These are phyloP conservation scores for Novumbra hubbsi DNA, from an alignment of 2,797 vertebrate species.

Conservation along the genomic window DNA sequence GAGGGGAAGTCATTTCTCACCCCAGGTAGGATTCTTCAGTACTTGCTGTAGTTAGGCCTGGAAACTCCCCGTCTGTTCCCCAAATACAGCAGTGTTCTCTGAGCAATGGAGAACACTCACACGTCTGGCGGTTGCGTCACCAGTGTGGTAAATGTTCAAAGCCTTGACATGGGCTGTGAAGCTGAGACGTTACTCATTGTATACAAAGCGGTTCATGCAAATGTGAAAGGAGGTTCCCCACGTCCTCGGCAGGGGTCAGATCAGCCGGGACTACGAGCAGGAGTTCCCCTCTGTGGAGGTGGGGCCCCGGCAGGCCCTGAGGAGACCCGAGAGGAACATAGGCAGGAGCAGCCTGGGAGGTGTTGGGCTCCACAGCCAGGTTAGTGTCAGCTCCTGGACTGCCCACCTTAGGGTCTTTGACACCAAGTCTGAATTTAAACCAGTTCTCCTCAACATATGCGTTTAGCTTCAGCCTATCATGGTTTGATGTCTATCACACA, in stretches of 20 bases:
- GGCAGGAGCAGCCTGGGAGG: conserved; percentile 37
- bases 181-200: not conserved
- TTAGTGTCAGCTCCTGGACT: conserved; percentile 42
- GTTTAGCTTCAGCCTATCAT: not conserved
- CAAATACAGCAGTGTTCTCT: not conserved
- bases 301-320: conserved; percentile 45
- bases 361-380: conserved; percentile 65
- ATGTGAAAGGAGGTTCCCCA: not conserved
- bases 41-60: not conserved
- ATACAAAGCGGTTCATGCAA: not conserved
- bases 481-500: not conserved
- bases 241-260: conserved; percentile 67
- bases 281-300: conserved; percentile 71
- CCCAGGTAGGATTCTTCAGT: too few relatives aligned
- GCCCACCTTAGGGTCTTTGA: not conserved
- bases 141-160: not conserved
- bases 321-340: conserved; percentile 16
- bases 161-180: not conserved
- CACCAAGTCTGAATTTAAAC: not conserved
- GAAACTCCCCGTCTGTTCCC: not conserved
- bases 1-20: too few relatives aligned
- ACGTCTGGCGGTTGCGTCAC: not conserved
- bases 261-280: conserved; percentile 75
- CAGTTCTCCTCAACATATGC: not conserved
- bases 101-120: not conserved